Conservation (phyloP, 2,797 vertebrate genomes). For the Rachycentron canadum region DNA sequence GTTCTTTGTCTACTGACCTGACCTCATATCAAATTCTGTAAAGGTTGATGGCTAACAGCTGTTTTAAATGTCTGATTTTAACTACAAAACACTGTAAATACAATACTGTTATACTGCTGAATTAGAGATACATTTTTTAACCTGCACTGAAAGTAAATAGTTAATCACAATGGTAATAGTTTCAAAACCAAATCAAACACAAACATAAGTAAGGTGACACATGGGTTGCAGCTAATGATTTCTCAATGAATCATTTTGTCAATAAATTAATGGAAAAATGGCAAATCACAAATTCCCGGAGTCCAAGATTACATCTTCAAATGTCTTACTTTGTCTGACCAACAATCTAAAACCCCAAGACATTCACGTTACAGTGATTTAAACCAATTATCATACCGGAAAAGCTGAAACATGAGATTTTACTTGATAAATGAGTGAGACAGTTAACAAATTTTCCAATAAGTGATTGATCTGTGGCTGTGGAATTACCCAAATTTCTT, state of each 20-base stretch:
- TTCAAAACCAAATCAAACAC: background rate
- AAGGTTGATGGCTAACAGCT: background rate
- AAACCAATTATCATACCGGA: background rate
- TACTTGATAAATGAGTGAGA: too few relatives aligned
- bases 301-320: background rate
- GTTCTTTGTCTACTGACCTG: slow-evolving; percentile 13
- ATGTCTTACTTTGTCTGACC: background rate
- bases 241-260: too few relatives aligned
- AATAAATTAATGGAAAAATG: too few relatives aligned
- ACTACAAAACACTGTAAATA: background rate
- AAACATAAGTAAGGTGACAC: background rate
- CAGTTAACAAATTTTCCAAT: background rate
- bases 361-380: background rate
- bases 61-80: background rate
- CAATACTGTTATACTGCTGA: background rate
- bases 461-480: background rate
- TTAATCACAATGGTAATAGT: background rate
- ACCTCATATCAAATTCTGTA: slow-evolving; percentile 1
- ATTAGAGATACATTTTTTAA: background rate
- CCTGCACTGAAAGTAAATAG: background rate
- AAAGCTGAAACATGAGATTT: background rate
- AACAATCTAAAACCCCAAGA: background rate
- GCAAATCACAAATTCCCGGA: too few relatives aligned
- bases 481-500: background rate
- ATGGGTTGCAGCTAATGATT: too few relatives aligned